Evolutionary conservation across 2,113 vertebrate genomes (phyloP).

Genomic region (Opisthocomus hoazin): DNA sequence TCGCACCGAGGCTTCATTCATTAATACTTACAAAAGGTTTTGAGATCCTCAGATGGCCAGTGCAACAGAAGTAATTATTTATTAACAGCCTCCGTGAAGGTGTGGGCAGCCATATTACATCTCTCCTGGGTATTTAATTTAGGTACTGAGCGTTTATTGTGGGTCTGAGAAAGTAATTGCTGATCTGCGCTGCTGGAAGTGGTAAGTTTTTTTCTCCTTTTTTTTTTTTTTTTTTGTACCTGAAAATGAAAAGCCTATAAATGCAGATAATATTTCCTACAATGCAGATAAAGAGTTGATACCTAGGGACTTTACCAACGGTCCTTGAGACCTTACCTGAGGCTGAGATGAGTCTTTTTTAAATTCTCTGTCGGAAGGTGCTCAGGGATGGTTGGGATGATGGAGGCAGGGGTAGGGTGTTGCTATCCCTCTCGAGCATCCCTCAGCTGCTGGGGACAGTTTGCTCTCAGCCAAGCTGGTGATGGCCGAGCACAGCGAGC

Average conservation of each 20-base stretch:
- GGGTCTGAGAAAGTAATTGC: constrained; percentile 39
- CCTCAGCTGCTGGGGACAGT: accelerated
- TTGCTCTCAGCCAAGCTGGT: background rate
- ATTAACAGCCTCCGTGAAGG: constrained; percentile 48
- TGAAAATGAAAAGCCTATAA: background rate
- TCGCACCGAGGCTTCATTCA: background rate
- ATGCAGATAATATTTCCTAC: background rate
- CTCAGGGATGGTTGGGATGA: accelerated
- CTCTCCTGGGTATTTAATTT: constrained; percentile 56
- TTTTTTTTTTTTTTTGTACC: background rate
- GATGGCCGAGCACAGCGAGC: accelerated
- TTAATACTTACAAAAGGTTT: constrained; percentile 49
- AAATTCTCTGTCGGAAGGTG: accelerated
- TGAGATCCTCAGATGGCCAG: constrained; percentile 55
- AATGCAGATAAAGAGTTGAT: background rate
- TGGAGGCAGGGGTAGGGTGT: accelerated
- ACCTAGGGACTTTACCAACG: background rate
- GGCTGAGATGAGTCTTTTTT: background rate
- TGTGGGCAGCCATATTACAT: constrained; percentile 35
- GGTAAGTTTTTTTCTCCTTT: too few relatives aligned
- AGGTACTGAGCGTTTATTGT: constrained; percentile 48
- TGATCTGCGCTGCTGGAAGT: background rate
- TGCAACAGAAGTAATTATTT: constrained; percentile 50
- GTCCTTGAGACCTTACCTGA: background rate
- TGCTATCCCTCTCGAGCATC: background rate